A percentile compares a stretch with the other conserved stretches of the same genome.
Conservation (phyloP, 1,140 invertebrate species). For the Hetaerina americana region DNA sequence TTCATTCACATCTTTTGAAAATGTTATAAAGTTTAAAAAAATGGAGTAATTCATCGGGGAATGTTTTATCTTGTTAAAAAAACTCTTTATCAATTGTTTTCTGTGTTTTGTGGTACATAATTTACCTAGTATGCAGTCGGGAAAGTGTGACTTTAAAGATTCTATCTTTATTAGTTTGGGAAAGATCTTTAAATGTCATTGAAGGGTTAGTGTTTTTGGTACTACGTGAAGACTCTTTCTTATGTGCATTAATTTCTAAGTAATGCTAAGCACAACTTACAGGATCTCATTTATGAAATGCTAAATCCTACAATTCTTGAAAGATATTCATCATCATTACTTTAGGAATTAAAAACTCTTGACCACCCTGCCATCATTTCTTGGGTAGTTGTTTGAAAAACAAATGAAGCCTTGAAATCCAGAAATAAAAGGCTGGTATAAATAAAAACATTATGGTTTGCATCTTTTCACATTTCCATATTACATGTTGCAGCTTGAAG, state of each 20-base stretch:
- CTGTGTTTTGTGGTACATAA: neutral
- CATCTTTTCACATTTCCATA: neutral
- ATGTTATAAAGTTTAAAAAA: neutral
- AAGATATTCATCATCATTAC: neutral
- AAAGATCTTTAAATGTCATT: neutral
- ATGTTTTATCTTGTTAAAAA: neutral
- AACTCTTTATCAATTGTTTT: constrained; percentile 1
- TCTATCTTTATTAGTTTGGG: neutral
- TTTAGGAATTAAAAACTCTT: neutral
- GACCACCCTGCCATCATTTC: neutral
- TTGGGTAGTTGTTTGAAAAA: neutral
- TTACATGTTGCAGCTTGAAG: neutral
- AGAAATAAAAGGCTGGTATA: neutral
- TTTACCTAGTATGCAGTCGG: neutral
- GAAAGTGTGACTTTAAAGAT: neutral
- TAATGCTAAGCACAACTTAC: neutral
- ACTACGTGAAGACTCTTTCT: neutral
- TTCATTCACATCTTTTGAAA: neutral
- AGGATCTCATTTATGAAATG: neutral
- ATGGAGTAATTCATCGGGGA: neutral
- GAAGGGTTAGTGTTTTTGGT: neutral
- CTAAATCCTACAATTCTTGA: neutral
- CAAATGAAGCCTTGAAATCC: too few species aligned
- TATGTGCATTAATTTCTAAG: neutral
- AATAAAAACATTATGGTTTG: neutral